These are phyloP conservation scores for Trematocara variabile DNA, from an alignment of 2,113 vertebrate species.

Conservation along the genomic window DNA sequence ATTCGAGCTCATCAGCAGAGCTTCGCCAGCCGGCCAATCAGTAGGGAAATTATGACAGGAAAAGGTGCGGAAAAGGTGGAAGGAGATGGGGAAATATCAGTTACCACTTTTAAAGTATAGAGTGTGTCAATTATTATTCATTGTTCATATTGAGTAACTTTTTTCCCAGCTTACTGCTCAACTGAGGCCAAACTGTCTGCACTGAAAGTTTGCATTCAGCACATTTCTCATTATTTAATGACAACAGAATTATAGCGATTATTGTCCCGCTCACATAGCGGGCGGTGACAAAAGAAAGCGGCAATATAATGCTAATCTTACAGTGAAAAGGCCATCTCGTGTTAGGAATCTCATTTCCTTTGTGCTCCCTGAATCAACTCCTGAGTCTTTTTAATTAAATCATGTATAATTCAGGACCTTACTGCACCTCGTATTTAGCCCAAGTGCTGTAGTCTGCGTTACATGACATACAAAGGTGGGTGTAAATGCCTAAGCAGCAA, in stretches of 20 bases:
- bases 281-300: conserved; percentile 20
- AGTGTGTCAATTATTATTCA: not conserved
- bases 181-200: not conserved
- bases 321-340: conserved; percentile 13
- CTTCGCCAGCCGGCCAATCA: conserved; percentile 8
- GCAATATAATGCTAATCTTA: conserved; percentile 30
- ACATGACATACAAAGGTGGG: not conserved
- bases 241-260: conserved; percentile 29
- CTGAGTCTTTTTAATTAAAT: conserved; percentile 57
- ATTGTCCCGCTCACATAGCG: conserved; percentile 17
- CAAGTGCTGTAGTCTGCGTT: conserved; percentile 15
- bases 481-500: not conserved
- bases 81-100: not conserved
- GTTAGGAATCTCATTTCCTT: conserved; percentile 52
- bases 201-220: conserved; percentile 35
- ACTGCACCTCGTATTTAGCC: not conserved
- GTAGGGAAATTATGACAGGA: conserved; percentile 23
- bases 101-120: not conserved
- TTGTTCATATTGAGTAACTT: not conserved
- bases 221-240: conserved; percentile 50
- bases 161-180: not conserved
- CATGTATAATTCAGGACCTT: conserved; percentile 61
- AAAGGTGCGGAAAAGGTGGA: not conserved
- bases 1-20: conserved; percentile 35
- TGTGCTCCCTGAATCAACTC: conserved; percentile 51